Conservation (phyloP, 2,888 invertebrate species). For the Phaonia tiefii region DNA sequence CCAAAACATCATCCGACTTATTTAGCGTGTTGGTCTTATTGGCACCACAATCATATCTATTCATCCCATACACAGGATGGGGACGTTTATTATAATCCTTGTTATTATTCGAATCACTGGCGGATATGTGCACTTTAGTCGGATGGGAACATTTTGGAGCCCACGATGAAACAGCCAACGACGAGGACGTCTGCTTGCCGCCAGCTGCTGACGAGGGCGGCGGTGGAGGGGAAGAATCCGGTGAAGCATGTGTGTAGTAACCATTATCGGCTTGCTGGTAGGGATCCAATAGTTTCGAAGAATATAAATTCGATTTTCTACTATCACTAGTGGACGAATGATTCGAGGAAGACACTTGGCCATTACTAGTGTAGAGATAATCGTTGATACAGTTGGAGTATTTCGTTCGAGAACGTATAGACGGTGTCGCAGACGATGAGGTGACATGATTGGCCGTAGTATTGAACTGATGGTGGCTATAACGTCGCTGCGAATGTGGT, state of each 20-base stretch:
- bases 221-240: slow-evolving; percentile 75
- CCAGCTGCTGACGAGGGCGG: slow-evolving; percentile 56
- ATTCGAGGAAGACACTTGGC: slow-evolving; percentile 57
- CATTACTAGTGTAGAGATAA: slow-evolving; percentile 75
- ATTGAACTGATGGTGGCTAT: slow-evolving; percentile 39
- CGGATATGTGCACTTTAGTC: slow-evolving; percentile 75
- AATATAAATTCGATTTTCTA: slow-evolving; percentile 57
- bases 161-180: slow-evolving; percentile 85
- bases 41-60: neutral
- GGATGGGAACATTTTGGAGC: slow-evolving; percentile 85
- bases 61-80: slow-evolving; percentile 68
- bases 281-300: slow-evolving; percentile 54
- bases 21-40: neutral
- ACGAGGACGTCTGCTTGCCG: slow-evolving; percentile 77
- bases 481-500: slow-evolving; percentile 62
- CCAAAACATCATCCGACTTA: slow-evolving; percentile 75
- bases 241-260: slow-evolving; percentile 76
- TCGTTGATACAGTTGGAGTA: slow-evolving; percentile 76
- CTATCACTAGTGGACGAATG: slow-evolving; percentile 66
- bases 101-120: slow-evolving; percentile 71
- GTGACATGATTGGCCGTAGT: slow-evolving; percentile 1
- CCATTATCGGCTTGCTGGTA: slow-evolving; percentile 67
- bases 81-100: slow-evolving; percentile 66
- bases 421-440: slow-evolving; percentile 24
- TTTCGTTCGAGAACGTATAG: slow-evolving; percentile 68